Evolutionary conservation across 2,797 vertebrate species (phyloP), one percentile per base, ranked within the genome.

Genomic region (Austrolebias charrua): DNA sequence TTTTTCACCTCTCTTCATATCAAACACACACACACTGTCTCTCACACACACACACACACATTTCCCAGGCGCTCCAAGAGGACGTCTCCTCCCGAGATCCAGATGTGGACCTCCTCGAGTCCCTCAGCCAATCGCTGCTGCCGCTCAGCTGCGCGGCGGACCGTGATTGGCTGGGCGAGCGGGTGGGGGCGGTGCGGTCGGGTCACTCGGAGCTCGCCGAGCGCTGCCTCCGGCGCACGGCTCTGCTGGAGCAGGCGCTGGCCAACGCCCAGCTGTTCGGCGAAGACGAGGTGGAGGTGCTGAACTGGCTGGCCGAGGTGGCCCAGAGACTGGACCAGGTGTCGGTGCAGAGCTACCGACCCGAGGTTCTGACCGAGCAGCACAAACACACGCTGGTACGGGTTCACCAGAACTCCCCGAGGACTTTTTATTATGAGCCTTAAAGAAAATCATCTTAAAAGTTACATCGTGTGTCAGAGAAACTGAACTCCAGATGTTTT

Each of bases 301-400:
- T 99, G 90, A 99, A 99, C 93, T 99, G 97, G 97, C 92, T 99
- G 91, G 96, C 95, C 2, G 97, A 98, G 92, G 96, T 96, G 78
- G 95, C 95, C 88, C 96, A 98, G 93, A 94, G 96, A 40, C 94
- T 99, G 81, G 71, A 87, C 80, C 94, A 93, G 86, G 95, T 97
- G 75, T 93, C 93, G 29, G 69, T 98, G 75, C 95, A 96, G 90
- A 94, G 93, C 92, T 96, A 94, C 94, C 95, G 88, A 90, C 93
- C 90, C 68, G 94, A 95, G 79, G 86, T 94, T 88, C 94, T 98
- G 87, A 91, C 94, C 80, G 94, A 94, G 90, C 95, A 95, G 83
- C 96, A 98, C 91, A 94, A 93, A 56, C 91, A 95, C 77, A 75
- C 80, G 24, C 91, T 96, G 95, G 95, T 97, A 97, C 68, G 91